Percentiles rank a stretch among this genome's conserved stretches.
Evolutionary conservation across 2,888 invertebrate genomes (phyloP).

Genomic region (Acanthopleura granulata): DNA sequence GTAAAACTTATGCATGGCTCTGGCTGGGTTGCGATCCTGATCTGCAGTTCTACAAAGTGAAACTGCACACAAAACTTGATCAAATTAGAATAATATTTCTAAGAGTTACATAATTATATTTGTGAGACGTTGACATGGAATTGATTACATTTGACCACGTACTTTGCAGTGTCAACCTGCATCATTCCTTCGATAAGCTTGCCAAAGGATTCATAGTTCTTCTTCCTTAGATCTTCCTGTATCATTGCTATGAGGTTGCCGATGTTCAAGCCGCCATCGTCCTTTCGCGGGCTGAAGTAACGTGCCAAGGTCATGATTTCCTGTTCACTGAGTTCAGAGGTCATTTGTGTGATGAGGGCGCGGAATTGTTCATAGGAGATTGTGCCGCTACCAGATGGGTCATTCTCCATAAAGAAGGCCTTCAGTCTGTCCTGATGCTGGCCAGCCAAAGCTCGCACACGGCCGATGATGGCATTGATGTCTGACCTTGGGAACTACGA

Average conservation of each 20-base stretch:
- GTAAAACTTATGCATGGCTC: no score
- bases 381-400: slow-evolving; percentile 47
- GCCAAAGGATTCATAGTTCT: slow-evolving; percentile 65
- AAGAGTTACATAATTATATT: not conserved
- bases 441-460: slow-evolving; percentile 43
- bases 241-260: slow-evolving; percentile 55
- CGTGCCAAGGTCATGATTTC: slow-evolving; percentile 64
- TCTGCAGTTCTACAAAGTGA: no score
- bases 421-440: slow-evolving; percentile 53
- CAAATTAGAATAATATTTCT: no score
- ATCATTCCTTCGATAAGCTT: slow-evolving; percentile 56
- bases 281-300: slow-evolving; percentile 48
- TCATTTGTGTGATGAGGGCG: slow-evolving; percentile 46
- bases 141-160: slow-evolving; percentile 29
- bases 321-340: slow-evolving; percentile 51
- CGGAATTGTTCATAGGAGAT: slow-evolving; percentile 54
- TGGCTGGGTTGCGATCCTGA: no score
- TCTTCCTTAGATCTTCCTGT: slow-evolving; percentile 65
- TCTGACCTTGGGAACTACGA: slow-evolving; percentile 59
- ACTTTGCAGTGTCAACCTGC: slow-evolving; percentile 61
- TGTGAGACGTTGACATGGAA: not conserved
- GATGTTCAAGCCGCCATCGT: slow-evolving; percentile 46
- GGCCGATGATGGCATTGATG: slow-evolving; percentile 47
- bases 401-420: slow-evolving; percentile 57
- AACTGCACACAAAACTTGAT: no score